Percentiles rank a stretch among this genome's conserved stretches.
Conservation (phyloP, 2,888 invertebrate species). For the Bhutanitis thaidina region DNA sequence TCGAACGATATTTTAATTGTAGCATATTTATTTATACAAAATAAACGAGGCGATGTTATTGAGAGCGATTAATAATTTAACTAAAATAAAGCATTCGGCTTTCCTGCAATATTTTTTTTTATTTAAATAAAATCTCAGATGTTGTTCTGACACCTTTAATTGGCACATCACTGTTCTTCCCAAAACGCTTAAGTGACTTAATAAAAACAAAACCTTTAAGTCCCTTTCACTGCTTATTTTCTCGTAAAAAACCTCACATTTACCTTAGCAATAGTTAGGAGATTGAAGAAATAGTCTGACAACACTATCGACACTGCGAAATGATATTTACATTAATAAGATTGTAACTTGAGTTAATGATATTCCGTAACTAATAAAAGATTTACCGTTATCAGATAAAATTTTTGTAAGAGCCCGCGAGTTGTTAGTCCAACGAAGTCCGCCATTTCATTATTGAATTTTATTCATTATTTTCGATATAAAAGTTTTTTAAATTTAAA, state of each 20-base stretch:
- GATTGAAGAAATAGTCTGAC: constrained; percentile 8
- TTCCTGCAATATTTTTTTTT: background rate
- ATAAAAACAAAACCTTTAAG: background rate
- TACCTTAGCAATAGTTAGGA: constrained; percentile 1
- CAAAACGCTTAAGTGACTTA: background rate
- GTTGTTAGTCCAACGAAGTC: background rate
- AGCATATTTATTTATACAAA: constrained; percentile 36
- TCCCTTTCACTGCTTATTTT: background rate
- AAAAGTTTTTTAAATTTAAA: background rate
- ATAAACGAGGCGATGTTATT: constrained; percentile 30
- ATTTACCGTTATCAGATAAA: constrained; percentile 3
- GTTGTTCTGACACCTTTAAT: constrained; percentile 11
- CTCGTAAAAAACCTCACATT: background rate
- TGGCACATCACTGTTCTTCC: constrained; percentile 17
- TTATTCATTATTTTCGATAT: background rate
- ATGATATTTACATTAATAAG: constrained; percentile 19
- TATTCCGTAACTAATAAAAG: constrained; percentile 15
- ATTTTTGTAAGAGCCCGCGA: constrained; percentile 10
- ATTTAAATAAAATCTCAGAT: constrained; percentile 17
- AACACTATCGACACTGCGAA: constrained; percentile 16
- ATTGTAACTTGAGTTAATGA: constrained; percentile 8
- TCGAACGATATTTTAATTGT: constrained; percentile 34
- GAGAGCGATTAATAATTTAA: constrained; percentile 36
- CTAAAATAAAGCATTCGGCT: constrained; percentile 22
- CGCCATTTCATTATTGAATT: constrained; percentile 3